Percentiles rank a stretch among this genome's conserved stretches.
phyloP scores from a whole-genome alignment of 2,113 vertebrate genomes.

The Etia nguti region DNA sequence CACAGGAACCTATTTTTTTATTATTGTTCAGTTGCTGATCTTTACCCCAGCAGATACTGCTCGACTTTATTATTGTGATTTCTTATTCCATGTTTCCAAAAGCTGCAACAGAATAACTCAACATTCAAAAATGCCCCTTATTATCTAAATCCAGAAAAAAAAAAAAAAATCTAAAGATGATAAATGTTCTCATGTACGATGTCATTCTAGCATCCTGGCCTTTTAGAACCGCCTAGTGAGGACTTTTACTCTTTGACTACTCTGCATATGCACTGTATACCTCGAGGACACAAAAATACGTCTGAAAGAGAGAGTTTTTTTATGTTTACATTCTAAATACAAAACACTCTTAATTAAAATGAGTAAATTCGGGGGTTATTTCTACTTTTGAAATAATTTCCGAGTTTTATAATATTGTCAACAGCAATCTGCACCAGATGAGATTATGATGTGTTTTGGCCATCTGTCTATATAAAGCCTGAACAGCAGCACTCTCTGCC shows the following conservation, averaged over 20 bases:
- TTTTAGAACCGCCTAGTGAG: not conserved
- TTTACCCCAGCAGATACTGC: rapidly evolving
- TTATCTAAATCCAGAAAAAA: not conserved
- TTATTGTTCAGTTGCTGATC: not conserved
- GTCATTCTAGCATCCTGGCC: not conserved
- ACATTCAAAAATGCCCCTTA: not conserved
- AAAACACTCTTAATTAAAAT: not conserved
- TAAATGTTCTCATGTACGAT: not conserved
- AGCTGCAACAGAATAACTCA: not conserved
- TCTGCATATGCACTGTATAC: not conserved
- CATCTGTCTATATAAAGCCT: conserved; percentile 8
- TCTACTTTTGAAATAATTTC: not conserved
- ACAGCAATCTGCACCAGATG: not conserved
- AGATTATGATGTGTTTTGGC: not conserved
- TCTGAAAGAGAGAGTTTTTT: not conserved
- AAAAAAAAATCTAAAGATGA: not conserved
- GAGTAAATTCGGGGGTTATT: not conserved
- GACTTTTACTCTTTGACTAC: not conserved
- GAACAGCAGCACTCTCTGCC: not conserved
- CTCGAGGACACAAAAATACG: not conserved
- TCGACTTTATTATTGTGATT: not conserved
- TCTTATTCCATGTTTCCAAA: not conserved
- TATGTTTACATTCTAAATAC: not conserved
- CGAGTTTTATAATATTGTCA: not conserved
- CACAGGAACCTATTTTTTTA: not conserved